phyloP scores from a whole-genome alignment of 2,888 invertebrate genomes.

The Anthophora plumipes region DNA sequence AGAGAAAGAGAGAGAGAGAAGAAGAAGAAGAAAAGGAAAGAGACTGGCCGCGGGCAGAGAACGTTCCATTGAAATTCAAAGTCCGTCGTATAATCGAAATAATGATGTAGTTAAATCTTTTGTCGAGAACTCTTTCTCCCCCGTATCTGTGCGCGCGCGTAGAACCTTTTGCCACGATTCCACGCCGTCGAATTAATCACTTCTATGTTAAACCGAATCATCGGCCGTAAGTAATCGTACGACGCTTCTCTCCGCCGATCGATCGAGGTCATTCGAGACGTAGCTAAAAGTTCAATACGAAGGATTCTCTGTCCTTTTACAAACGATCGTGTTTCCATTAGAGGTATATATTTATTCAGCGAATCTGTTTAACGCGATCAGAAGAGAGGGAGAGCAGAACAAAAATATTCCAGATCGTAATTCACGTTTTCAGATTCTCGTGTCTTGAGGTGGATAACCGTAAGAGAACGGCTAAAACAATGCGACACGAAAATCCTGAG shows the following conservation, averaged over 20 bases:
- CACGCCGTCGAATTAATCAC: conserved; percentile 31
- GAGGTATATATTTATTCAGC: not conserved
- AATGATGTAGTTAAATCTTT: conserved; percentile 38
- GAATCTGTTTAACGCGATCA: not conserved
- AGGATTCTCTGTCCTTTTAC: not conserved
- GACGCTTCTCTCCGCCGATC: conserved; percentile 2
- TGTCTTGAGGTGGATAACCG: not conserved
- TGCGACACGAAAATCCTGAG: not conserved
- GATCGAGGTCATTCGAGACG: not conserved
- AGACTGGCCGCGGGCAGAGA: conserved; percentile 4
- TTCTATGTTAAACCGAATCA: conserved; percentile 19
- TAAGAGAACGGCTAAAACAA: not conserved
- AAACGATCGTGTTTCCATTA: not conserved
- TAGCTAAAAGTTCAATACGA: not conserved
- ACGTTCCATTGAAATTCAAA: conserved; percentile 37
- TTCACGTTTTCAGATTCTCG: not conserved
- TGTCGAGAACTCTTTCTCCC: not conserved
- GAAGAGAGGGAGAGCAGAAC: too few relatives aligned
- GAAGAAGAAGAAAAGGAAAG: not conserved
- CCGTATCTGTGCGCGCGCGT: not conserved
- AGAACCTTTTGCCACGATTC: not conserved
- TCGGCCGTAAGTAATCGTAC: conserved; percentile 32
- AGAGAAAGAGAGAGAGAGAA: not conserved
- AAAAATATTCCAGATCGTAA: not conserved
- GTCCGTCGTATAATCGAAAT: conserved; percentile 47